These are phyloP conservation scores for Sebastes cheni DNA, from an alignment of 2,797 vertebrate genomes.

Conservation along the genomic window DNA sequence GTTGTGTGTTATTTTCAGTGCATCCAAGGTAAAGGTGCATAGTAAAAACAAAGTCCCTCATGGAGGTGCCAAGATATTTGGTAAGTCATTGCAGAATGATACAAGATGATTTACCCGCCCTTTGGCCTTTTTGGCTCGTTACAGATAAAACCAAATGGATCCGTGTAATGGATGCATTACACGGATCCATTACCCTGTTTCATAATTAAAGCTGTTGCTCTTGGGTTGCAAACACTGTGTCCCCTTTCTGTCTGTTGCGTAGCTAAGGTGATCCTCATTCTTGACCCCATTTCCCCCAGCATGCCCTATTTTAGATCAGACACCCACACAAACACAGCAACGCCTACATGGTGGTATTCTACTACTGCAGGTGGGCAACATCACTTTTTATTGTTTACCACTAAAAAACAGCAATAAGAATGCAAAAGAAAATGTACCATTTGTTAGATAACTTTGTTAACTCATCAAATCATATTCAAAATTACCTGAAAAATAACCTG, in stretches of 20 bases:
- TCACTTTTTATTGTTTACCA: background rate
- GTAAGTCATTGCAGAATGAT: background rate
- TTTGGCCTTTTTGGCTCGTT: slow-evolving; percentile 16
- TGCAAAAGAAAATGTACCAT: background rate
- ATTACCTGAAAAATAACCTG: background rate
- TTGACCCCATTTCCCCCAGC: slow-evolving; percentile 54
- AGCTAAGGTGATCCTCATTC: slow-evolving; percentile 7
- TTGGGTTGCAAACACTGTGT: slow-evolving; percentile 62
- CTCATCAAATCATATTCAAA: background rate
- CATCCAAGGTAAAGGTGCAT: background rate
- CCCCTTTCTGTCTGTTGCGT: slow-evolving; percentile 28
- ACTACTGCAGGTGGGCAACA: background rate
- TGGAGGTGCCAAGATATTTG: background rate
- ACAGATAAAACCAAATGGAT: background rate
- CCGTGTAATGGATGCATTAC: slow-evolving; percentile 5
- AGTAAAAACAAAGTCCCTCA: background rate
- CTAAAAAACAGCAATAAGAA: background rate
- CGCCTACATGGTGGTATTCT: background rate
- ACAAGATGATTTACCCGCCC: background rate
- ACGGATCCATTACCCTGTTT: slow-evolving; percentile 61
- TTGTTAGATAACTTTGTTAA: background rate
- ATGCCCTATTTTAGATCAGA: slow-evolving; percentile 28
- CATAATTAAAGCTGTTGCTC: slow-evolving; percentile 70
- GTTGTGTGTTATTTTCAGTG: background rate
- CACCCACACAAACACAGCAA: slow-evolving; percentile 13